Percentiles rank a stretch among this genome's conserved stretches.
These are phyloP conservation scores for Psilopsiagon aurifrons DNA, from an alignment of 2,113 vertebrate species.

Conservation along the genomic window DNA sequence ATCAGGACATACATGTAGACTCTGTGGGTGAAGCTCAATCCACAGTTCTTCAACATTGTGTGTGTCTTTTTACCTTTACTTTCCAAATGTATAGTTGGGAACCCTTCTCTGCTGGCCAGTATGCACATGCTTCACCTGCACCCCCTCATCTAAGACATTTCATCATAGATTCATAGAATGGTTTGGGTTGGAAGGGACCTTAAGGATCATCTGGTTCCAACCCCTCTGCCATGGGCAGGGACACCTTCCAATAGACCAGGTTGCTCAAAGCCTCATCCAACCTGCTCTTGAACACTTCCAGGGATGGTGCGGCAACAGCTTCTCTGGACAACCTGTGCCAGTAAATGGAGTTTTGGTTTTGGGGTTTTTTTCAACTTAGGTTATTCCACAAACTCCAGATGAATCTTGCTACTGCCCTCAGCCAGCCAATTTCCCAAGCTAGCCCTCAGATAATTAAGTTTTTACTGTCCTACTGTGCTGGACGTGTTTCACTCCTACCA, in stretches of 20 bases:
- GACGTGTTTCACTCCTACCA: neutral
- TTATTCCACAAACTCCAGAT: neutral
- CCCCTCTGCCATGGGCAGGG: neutral
- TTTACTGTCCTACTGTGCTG: constrained; percentile 36
- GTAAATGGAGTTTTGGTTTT: neutral
- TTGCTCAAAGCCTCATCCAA: neutral
- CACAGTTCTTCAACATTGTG: neutral
- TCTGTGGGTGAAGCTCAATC: neutral
- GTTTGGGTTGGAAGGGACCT: neutral
- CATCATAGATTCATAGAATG: neutral
- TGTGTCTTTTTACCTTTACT: neutral
- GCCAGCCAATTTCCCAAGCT: neutral
- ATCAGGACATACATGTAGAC: neutral
- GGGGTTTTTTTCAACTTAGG: neutral
- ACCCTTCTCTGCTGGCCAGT: neutral
- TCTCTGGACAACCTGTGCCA: neutral
- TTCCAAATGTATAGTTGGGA: neutral
- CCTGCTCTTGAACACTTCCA: neutral
- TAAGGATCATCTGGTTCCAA: neutral
- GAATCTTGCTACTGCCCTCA: neutral
- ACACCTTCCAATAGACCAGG: neutral
- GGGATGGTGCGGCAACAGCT: neutral
- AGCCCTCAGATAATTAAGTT: constrained; percentile 19
- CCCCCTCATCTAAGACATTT: neutral
- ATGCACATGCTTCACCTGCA: neutral